Base-by-base conservation (phyloP, 2,888 invertebrate species). In the Ligdia adustata region DNA sequence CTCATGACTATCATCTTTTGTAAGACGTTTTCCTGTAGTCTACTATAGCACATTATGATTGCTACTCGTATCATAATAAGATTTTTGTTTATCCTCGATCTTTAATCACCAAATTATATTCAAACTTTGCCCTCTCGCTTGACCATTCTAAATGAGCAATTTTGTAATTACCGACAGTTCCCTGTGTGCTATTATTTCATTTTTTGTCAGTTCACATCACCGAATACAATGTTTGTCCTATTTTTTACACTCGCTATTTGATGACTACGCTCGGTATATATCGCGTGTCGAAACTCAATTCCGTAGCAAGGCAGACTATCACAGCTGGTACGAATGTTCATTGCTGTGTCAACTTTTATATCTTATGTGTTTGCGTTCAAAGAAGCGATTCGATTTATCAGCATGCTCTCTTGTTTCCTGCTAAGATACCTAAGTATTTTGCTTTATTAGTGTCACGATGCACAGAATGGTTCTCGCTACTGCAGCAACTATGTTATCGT, bases 251-350 rank as follows among this genome's bases (percentile, higher is more conserved):
- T 50, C 38, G 52, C 52, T 53, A 54, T 60, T 60, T 59, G 60
- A 62, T 60, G 57, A 55, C 50, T 58, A 41, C 41, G 52, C 54
- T 54, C 57, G 57, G 51, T 56, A 42, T n/a, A n/a, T 58, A 62
- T 64, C 57, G 63, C 62, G 60, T 64, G 63, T 60, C 50, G 51
- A 42, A 54, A 48, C 35, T 57, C 44, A 52, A 60, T 57, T 55
- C 46, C 34, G 51, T 40, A 40, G 54, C 49, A 58, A 51, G 55
- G 39, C 52, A 57, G 54, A 52, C 39, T 51, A 58, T 38, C 41
- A 40, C 50, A 57, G 54, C 52, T 51, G 53, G 50, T 59, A 50
- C 51, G 47, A 51, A 57, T 57, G 38, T 47, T 52, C 50, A 53
- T 40, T 53, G 57, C 49, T 55, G 47, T 51, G 59, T 52, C 57